Percentiles rank a stretch among this genome's conserved stretches.
Conservation (phyloP, 2,797 vertebrate species). For the Psittacula echo region DNA sequence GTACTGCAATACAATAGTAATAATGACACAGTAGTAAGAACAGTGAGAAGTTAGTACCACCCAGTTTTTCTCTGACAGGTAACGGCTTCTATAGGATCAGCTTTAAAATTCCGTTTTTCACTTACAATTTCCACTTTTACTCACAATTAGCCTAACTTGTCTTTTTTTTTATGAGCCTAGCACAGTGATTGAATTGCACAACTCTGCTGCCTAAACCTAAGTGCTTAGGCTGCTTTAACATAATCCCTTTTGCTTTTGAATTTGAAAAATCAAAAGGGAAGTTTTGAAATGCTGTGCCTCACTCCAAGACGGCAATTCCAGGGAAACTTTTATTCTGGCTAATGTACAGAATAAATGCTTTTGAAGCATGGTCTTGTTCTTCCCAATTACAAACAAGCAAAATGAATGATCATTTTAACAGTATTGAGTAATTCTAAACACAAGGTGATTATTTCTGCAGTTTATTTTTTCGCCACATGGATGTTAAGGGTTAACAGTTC, state of each 20-base stretch:
- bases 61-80: not conserved
- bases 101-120: not conserved
- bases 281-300: not conserved
- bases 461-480: conserved; percentile 5
- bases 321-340: not conserved
- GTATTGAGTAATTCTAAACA: not conserved
- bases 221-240: not conserved
- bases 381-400: conserved; percentile 9
- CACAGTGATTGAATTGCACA: rapidly evolving
- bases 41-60: not conserved
- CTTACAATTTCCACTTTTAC: not conserved
- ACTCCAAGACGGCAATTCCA: not conserved
- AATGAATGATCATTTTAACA: not conserved
- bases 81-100: not conserved
- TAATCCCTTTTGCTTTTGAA: not conserved
- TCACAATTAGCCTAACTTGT: not conserved
- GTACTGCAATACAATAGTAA: not conserved
- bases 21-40: not conserved
- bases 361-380: not conserved
- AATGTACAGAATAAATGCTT: not conserved
- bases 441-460: not conserved
- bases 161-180: not conserved
- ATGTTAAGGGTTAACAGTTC: conserved; percentile 57
- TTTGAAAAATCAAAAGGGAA: conserved; percentile 5
- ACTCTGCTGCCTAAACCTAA: not conserved